Base-by-base conservation (phyloP, 1,140 invertebrate species). In the Pachyrhynchus sulphureomaculatus region DNA sequence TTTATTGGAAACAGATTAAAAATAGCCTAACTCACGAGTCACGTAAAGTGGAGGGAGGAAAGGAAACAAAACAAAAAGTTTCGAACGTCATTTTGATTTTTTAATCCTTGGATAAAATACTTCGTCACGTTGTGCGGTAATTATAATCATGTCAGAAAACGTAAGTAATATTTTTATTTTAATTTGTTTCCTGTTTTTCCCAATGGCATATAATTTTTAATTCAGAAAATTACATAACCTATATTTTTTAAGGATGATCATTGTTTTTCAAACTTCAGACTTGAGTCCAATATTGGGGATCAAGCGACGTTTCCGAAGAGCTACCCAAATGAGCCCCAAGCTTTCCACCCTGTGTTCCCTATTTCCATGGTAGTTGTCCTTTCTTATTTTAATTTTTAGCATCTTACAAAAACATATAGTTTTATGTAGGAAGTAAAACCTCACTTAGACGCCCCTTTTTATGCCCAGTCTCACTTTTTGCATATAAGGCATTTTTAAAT, bases 101-200 rank as follows among this genome's bases (percentile, higher is more conserved):
- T 39, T 17, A 39, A 39, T 39, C 12, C 6, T 18, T 17, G 6
- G 6, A 8, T n/a, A n/a, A 39, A 39, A 13, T 39, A 13, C 17
- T 39, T 39, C 5, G 12, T 2, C 26, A 29, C 2, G 26, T 10
- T 29, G 26, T n/a, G n/a, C n/a, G n/a, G n/a, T n/a, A n/a, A n/a
- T n/a, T n/a, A n/a, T 5, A 39, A 60, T 15, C 17, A 64, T 64
- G 62, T 47, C 62, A 13, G 62, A 64, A 37, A 64, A 33, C 17
- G 62, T 64, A 58, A 64, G 62, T 62, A 32, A 4, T 29, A 13
- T 29, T 12, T 18, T 4, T 3, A 2, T 18, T 26, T 26, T 26
- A n/a, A 6, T 20, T 20, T 20, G 13, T 5, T 44, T 17, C 17
- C 17, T 6, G 5, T 5, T 10, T 39, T 39, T 13, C 36, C 5